Evolutionary conservation across 2,888 invertebrate genomes (phyloP), one percentile per base, ranked within the genome.

Genomic region (Zygogramma bicolorata): DNA sequence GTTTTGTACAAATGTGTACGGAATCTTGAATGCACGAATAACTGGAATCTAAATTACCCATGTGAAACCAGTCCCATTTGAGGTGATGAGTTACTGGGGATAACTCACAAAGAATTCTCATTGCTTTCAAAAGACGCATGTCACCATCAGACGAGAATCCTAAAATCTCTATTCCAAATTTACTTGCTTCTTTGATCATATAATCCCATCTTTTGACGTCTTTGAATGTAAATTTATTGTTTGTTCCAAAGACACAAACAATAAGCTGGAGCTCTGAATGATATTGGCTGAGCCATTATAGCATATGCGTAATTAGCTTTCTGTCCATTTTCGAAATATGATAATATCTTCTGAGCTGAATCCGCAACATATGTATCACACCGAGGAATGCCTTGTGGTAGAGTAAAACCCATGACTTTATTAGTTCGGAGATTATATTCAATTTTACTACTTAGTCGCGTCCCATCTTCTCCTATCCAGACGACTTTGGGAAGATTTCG

Each of bases 391-490:
- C 74, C 75, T 57, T 70, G 70, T 10, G 76, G 75, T n/a, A 76
- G 18, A 8, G 65, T 60, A 67, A 75, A 77, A 60, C 77, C 76
- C 25, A 75, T 68, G 13, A 77, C 58, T 62, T 74, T 70, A 63
- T 75, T 78, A 22, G 67, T 71, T 69, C 25, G 69, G 27, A 67
- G 29, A 40, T 78, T 68, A 59, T 77, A 78, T 65, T 77, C 71
- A 31, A 75, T 71, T 72, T 70, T 71, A 27, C 62, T 67, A 6
- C 61, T 76, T n/a, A 76, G 58, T 3, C 77, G 29, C 22, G 73
- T 77, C 5, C 42, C 75, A 49, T 77, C 76, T 38, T 77, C 77
- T 13, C 57, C 61, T 46, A 77, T 66, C 76, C 74, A 75, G 25
- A 76, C 61, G 20, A 69, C 15, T 68, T 71, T 68, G 15, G 75